Percentiles rank a stretch among this genome's conserved stretches.
Conservation (phyloP, 2,113 vertebrate genomes). For the Phylloscopus trochiloides region DNA sequence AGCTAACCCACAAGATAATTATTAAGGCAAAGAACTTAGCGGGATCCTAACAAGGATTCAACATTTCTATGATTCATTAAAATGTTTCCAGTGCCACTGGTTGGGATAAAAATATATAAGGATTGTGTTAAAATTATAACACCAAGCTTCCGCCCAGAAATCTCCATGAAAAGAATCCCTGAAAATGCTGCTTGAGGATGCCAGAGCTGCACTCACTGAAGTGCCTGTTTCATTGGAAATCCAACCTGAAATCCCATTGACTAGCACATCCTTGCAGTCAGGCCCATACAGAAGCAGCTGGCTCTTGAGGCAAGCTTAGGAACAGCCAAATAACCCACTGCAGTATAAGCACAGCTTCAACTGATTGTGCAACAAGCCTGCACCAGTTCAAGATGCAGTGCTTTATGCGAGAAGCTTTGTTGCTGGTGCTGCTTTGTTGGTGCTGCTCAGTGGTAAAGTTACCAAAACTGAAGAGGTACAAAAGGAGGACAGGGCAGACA, state of each 20-base stretch:
- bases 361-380: not conserved
- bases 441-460: not conserved
- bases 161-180: not conserved
- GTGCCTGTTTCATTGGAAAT: not conserved
- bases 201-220: not conserved
- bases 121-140: slow-evolving; percentile 14
- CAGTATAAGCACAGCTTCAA: not conserved
- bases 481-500: not conserved
- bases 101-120: slow-evolving; percentile 29
- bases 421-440: not conserved
- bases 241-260: not conserved
- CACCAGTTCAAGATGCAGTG: not conserved
- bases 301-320: not conserved
- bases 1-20: slow-evolving; percentile 28
- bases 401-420: not conserved
- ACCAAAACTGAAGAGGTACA: not conserved
- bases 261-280: not conserved
- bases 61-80: slow-evolving; percentile 12
- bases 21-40: slow-evolving; percentile 29
- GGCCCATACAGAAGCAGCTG: not conserved
- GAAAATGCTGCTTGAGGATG: not conserved
- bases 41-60: slow-evolving; percentile 38
- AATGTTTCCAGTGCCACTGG: slow-evolving; percentile 8
- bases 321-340: not conserved
- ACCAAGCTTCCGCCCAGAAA: not conserved